These are phyloP conservation scores for Camponotus pennsylvanicus DNA, from an alignment of 1,140 invertebrate species.

Conservation along the genomic window DNA sequence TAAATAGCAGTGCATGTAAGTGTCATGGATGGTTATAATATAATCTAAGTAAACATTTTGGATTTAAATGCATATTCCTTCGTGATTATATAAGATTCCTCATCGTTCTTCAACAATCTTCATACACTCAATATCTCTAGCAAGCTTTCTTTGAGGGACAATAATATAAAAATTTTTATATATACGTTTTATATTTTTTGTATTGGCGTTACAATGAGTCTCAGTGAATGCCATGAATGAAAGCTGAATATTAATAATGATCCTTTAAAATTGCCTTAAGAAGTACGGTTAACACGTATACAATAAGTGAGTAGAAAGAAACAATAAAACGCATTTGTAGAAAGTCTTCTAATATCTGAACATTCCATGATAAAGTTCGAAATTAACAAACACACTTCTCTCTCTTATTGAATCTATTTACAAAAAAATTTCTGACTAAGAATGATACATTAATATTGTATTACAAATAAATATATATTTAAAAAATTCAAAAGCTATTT, in stretches of 20 bases:
- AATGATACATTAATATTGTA: too few relatives aligned
- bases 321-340: too few relatives aligned
- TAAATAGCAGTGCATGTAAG: neutral
- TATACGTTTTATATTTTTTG: neutral
- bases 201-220: neutral
- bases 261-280: slow-evolving; percentile 10
- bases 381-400: too few relatives aligned
- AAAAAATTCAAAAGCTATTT: neutral
- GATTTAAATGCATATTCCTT: slow-evolving; percentile 30
- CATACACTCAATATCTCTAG: slow-evolving; percentile 20
- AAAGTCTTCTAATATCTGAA: neutral
- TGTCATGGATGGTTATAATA: neutral
- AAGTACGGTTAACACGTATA: slow-evolving; percentile 1
- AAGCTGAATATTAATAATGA: slow-evolving; percentile 12
- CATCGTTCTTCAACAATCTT: slow-evolving; percentile 18
- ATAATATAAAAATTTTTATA: slow-evolving; percentile 4
- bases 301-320: neutral
- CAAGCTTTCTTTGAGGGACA: neutral
- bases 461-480: neutral
- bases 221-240: neutral
- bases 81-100: slow-evolving; percentile 31
- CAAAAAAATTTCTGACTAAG: too few relatives aligned
- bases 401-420: too few relatives aligned
- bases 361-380: neutral
- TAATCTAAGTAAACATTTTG: slow-evolving; percentile 1